Evolutionary conservation across 2,888 invertebrate genomes (phyloP), one percentile per base, ranked within the genome.

Genomic region (Tetheella fluctuosa): DNA sequence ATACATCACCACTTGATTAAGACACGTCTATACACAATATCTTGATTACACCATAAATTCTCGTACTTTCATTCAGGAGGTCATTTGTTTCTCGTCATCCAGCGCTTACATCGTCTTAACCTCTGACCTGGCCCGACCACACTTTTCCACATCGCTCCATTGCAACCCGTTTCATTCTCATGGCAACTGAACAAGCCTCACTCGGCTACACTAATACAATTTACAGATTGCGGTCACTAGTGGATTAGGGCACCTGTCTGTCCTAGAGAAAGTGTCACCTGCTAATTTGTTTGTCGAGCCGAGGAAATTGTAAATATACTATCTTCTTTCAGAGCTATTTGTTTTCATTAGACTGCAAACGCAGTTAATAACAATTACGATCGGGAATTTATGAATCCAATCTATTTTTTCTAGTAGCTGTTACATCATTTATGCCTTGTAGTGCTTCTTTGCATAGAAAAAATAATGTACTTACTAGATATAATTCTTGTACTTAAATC

Each of bases 211-310:
- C 69, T 85, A 85, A 85, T 81, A 81, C 81, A 85, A 85, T 85
- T 82, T 83, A 83, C 71, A 81, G 78, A 85, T 84, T 84, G 82
- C 85, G 85, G 85, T 70, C 85, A 77, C 52, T 59, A 54, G 48
- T 61, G 80, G 80, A 81, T 84, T 82, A 80, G 74, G 59, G 54
- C 25, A 37, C 63, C 63, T 59, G 59, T 55, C 53, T 34, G 20
- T 68, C 64, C 61, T 68, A 71, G 66, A 64, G 54, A 39, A 52
- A 53, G 54, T 57, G 61, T 58, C 55, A 7, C 25, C 48, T 25
- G 54, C 54, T 37, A 55, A 34, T 37, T 20, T 34, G 34, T 34
- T 23, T 34, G 7, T 17, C 17, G 17, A 20, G 12, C 17, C 34
- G 55, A 34, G 34, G 34, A 1, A 55, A 17, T 20, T 12, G 54